Base-by-base conservation (phyloP, 2,113 vertebrate species). In the Melanocharis versteri region DNA sequence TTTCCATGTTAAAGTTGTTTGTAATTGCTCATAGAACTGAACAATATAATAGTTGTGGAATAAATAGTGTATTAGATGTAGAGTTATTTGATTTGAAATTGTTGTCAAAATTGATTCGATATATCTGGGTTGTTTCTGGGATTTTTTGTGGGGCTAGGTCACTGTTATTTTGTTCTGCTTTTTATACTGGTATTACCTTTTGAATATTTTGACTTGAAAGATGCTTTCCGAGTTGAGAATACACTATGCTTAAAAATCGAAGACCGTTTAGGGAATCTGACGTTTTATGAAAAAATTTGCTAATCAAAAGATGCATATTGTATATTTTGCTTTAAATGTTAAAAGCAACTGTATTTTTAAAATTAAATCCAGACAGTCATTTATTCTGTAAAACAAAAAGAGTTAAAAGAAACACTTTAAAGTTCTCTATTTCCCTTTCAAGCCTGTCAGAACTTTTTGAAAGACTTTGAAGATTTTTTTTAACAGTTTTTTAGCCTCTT, bases 381-480 rank as follows among this genome's bases (percentile, higher is more conserved):
- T 94, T 78, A 83, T 96, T 90, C 44, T 80, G 21, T 91, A 66
- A 83, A 94, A 76, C 31, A 90, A 54, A 87, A 87, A 57, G 64
- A 90, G 61, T 87, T 94, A 73, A 93, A 95, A 94, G 86, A 76
- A 91, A 50, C 19, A 56, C 87, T 95, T 97, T 64, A 87, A 97
- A 94, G 94, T 90, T 64, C 35, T 80, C 31, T 89, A 51, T 93
- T 96, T 96, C 64, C 84, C 47, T 96, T 96, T 87, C 93, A 93
- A 90, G 62, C 47, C 58, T 90, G 69, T 94, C 87, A 95, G 84
- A 95, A 92, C 61, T 84, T 96, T 94, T 83, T 48, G 45, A 92
- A 90, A 72, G 77, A 57, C 95, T 97, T 96, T 96, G 95, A 97
- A 95, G 90, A 64, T 91, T 80, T 71, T 42, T 85, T 93, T 81